A percentile compares a stretch with the other conserved stretches of the same genome.
Evolutionary conservation across 2,113 vertebrate genomes (phyloP).

Genomic region (Pachycephala philippinensis): DNA sequence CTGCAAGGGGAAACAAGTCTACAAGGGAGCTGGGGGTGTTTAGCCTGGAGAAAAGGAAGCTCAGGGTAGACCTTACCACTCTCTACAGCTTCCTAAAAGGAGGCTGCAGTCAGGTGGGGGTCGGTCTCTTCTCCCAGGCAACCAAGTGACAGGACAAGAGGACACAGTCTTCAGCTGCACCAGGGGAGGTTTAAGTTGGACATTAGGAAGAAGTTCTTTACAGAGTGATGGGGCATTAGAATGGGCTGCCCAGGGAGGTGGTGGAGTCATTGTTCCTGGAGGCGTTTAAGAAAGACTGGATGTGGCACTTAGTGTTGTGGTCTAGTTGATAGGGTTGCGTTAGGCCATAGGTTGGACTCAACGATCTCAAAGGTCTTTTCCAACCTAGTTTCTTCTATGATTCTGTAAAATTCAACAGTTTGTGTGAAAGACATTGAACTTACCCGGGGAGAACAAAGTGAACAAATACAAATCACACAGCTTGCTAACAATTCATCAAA

Average conservation of each 20-base stretch:
- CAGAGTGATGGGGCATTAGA: not conserved
- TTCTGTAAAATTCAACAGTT: not conserved
- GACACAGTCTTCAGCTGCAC: not conserved
- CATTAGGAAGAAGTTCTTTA: not conserved
- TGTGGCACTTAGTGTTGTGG: not conserved
- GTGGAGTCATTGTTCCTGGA: accelerated
- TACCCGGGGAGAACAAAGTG: not conserved
- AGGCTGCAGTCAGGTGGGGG: not conserved
- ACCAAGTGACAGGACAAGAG: not conserved
- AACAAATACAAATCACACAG: not conserved
- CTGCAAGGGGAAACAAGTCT: no score
- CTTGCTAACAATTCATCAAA: not conserved
- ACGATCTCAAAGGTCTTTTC: not conserved
- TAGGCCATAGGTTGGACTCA: not conserved
- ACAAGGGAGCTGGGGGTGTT: not conserved
- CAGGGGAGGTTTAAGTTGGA: not conserved
- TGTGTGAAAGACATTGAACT: not conserved
- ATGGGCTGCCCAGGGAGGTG: not conserved
- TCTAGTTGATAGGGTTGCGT: not conserved
- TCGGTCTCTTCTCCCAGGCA: no score
- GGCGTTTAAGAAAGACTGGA: not conserved
- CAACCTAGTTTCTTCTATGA: not conserved
- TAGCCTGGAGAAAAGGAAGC: not conserved
- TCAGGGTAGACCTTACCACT: not conserved
- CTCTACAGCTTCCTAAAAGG: not conserved